These are phyloP conservation scores for Pissodes strobi DNA, from an alignment of 1,140 invertebrate genomes.

Conservation along the genomic window DNA sequence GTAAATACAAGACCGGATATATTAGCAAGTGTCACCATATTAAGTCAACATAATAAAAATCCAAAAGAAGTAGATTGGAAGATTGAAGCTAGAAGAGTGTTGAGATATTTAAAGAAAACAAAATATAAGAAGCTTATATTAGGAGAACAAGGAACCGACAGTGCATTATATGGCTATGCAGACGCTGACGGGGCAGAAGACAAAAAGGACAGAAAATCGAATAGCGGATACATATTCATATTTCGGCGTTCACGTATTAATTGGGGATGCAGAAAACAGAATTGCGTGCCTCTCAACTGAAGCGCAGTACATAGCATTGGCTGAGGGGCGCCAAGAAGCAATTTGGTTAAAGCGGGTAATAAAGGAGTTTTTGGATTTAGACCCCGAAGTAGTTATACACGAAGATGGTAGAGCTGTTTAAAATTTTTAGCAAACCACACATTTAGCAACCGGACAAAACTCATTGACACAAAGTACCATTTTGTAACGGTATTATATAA, in stretches of 20 bases:
- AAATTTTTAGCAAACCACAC: slow-evolving; percentile 7
- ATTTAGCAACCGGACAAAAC: slow-evolving; percentile 14
- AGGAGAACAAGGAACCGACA: too few relatives aligned
- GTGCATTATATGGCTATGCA: slow-evolving; percentile 14
- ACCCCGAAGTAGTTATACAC: background rate
- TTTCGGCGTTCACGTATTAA: slow-evolving; percentile 41
- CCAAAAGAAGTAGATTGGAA: too few relatives aligned
- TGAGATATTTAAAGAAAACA: too few relatives aligned
- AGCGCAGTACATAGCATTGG: slow-evolving; percentile 52
- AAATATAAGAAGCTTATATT: too few relatives aligned
- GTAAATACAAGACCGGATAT: slow-evolving; percentile 54
- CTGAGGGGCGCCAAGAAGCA: too few relatives aligned
- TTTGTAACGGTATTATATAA: slow-evolving; percentile 17
- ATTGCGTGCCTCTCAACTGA: slow-evolving; percentile 50
- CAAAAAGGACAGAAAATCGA: too few relatives aligned
- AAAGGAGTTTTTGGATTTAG: background rate
- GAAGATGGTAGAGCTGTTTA: slow-evolving; percentile 22
- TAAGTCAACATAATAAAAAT: too few relatives aligned
- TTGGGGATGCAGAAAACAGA: too few relatives aligned
- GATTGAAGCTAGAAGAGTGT: too few relatives aligned
- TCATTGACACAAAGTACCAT: slow-evolving; percentile 11
- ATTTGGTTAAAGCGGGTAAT: too few relatives aligned
- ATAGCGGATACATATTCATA: too few relatives aligned
- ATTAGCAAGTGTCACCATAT: too few relatives aligned
- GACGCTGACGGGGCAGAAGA: slow-evolving; percentile 51